Percentiles rank a stretch among this genome's conserved stretches.
Conservation (phyloP, 1,140 invertebrate genomes). For the Zaprionus davidi region DNA sequence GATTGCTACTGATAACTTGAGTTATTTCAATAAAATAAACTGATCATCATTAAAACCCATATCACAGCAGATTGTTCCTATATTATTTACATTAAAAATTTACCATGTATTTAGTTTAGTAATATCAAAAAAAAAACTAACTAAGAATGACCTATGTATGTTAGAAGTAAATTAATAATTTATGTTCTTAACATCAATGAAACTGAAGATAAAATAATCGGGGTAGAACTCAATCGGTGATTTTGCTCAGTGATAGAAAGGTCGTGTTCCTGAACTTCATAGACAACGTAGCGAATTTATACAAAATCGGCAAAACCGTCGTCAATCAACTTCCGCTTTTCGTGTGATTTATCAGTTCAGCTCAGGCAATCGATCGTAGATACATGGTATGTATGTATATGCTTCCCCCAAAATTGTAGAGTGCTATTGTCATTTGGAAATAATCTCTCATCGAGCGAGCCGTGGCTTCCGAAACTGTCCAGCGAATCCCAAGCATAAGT, state of each 20-base stretch:
- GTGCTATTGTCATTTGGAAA: constrained; percentile 55
- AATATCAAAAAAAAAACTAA: no score
- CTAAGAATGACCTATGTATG: neutral
- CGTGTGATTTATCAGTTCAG: constrained; percentile 1
- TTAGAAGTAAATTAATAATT: neutral
- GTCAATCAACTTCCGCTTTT: neutral
- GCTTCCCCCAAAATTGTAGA: constrained; percentile 12
- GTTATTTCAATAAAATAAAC: no score
- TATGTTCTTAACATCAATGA: neutral
- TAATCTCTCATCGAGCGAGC: constrained; percentile 55
- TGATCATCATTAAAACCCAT: no score
- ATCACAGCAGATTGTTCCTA: no score
- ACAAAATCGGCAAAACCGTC: neutral
- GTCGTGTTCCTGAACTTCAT: neutral
- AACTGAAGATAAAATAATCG: no score
- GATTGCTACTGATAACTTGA: no score
- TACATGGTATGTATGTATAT: constrained; percentile 9
- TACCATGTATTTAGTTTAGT: no score
- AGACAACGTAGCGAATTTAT: neutral
- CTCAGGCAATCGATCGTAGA: neutral
- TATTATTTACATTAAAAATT: no score
- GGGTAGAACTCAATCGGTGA: neutral
- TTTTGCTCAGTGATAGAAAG: neutral
- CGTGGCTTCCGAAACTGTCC: constrained; percentile 47
- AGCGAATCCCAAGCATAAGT: constrained; percentile 40